Evolutionary conservation across 2,113 vertebrate species (phyloP), one percentile per base, ranked within the genome.

Genomic region (Macquaria ambigua): DNA sequence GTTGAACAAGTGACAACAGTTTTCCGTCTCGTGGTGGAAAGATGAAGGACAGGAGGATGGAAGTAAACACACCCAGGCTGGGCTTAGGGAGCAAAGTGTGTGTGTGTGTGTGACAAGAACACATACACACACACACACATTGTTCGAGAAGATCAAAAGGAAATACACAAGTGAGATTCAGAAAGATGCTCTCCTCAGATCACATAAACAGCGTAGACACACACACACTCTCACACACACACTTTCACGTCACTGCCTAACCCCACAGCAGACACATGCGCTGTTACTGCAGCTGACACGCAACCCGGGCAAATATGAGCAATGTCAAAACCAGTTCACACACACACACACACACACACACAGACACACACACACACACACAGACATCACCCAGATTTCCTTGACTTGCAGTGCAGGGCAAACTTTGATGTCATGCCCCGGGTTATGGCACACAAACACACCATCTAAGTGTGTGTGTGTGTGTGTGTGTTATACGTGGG

Each of bases 1-100:
- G 81, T 73, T 59, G 75, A 90, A 90, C 91, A 93, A 86, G 86
- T 89, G 87, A 85, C 75, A 85, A 87, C 80, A 86, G 59, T 83
- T 82, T 79, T 87, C 79, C 52, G 39, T 92, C 81, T 91, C 43
- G 18, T 66, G 81, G 82, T 77, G 63, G 63, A 85, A 77, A 85
- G 63, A 88, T 75, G 71, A 87, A 84, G 81, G 88, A 69, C 71
- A 53, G 56, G 67, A 63, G 55, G 55, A 70, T 56, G 77, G 73
- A 89, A 46, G 80, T 76, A 89, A 90, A 91, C 89, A 87, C 84
- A 77, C 73, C 52, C 63, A 62, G 34, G 34, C 61, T 50, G 66
- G 50, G 62, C 66, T 77, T 73, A 20, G 83, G 79, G 81, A 83
- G 56, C 80, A 59, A 63, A 84, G 66, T 75, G 34, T 34, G 34